Percentiles rank a stretch among this genome's conserved stretches.
Evolutionary conservation across 2,113 vertebrate genomes (phyloP).

Genomic region (Pyrgilauda ruficollis): DNA sequence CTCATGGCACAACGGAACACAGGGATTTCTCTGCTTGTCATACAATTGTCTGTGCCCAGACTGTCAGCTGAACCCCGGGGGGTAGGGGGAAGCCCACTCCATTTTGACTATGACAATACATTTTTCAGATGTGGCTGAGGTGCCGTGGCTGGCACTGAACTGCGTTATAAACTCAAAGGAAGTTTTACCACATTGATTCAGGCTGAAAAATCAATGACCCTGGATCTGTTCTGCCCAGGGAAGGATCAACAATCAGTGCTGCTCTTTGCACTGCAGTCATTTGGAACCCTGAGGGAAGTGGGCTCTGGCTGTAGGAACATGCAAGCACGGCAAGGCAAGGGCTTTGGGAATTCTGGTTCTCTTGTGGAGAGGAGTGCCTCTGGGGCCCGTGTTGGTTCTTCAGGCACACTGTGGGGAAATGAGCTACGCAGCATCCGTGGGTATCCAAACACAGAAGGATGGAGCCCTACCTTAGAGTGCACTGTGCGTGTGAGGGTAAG

Average conservation of each 20-base stretch:
- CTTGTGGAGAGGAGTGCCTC: not conserved
- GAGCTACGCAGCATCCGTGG: not conserved
- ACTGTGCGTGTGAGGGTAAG: accelerated
- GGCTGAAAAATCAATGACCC: not conserved
- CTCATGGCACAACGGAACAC: accelerated
- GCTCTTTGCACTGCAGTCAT: not conserved
- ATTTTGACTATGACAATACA: not conserved
- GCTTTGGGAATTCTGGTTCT: not conserved
- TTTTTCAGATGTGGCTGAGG: not conserved
- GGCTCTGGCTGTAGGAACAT: not conserved
- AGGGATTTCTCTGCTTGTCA: not conserved
- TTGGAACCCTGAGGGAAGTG: not conserved
- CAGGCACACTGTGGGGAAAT: accelerated
- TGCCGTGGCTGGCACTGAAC: not conserved
- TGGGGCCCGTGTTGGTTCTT: not conserved
- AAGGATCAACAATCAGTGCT: not conserved
- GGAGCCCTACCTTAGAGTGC: not conserved
- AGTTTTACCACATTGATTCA: not conserved
- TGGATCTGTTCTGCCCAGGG: not conserved
- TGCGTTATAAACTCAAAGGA: not conserved
- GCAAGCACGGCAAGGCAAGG: not conserved
- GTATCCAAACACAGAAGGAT: not conserved
- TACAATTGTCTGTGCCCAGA: not conserved
- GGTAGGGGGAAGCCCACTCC: not conserved
- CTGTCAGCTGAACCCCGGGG: not conserved